Conservation (phyloP, 2,888 invertebrate species). For the Acrobasis suavella region DNA sequence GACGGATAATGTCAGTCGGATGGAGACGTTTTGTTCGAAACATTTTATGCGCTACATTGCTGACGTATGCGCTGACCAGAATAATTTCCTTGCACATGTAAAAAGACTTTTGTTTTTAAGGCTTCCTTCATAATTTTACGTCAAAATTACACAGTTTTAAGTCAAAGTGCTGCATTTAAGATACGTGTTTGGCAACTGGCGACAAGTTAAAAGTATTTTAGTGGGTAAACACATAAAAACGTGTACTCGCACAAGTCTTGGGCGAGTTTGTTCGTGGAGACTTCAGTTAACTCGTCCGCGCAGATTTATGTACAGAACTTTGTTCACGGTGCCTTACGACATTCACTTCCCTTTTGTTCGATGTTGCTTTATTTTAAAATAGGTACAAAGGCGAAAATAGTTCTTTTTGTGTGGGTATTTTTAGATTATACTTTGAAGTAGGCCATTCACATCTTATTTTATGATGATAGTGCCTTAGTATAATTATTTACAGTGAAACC, state of each 20-base stretch:
- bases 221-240: constrained; percentile 20
- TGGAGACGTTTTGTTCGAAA: constrained; percentile 51
- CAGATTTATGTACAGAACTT: constrained; percentile 67
- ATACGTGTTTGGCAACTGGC: constrained; percentile 3
- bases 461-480: background rate
- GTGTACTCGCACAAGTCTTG: constrained; percentile 38
- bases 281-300: constrained; percentile 68
- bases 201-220: constrained; percentile 18
- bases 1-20: constrained; percentile 41
- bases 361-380: constrained; percentile 28
- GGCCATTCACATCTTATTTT: background rate
- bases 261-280: constrained; percentile 59
- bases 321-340: constrained; percentile 61
- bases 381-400: constrained; percentile 22
- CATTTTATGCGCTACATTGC: constrained; percentile 44
- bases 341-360: constrained; percentile 56
- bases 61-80: constrained; percentile 33
- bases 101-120: constrained; percentile 17
- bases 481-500: too few species aligned
- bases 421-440: constrained; percentile 8
- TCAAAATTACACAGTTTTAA: constrained; percentile 1
- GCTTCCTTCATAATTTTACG: constrained; percentile 4
- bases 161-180: background rate
- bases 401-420: constrained; percentile 17
- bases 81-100: background rate